phyloP scores from a whole-genome alignment of 2,888 invertebrate species.

The Pseudoips prasinana region DNA sequence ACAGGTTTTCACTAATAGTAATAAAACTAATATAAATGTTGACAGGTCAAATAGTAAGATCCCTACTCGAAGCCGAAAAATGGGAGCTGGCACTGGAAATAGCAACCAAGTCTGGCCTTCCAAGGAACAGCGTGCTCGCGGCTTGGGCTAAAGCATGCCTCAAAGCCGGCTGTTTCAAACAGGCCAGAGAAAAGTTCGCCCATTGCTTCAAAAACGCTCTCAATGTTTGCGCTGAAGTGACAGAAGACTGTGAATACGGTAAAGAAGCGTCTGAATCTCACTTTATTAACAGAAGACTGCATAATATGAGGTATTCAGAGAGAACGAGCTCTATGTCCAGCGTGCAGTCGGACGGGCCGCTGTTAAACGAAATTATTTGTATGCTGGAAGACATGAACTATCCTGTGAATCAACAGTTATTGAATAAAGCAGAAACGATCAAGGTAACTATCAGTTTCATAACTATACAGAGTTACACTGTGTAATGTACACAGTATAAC shows the following conservation, averaged over 20 bases:
- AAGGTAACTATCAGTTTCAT: no score
- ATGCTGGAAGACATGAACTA: constrained; percentile 85
- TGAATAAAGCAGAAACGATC: constrained; percentile 71
- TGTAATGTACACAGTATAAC: no score
- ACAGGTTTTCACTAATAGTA: no score
- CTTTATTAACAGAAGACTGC: constrained; percentile 52
- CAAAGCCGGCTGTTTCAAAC: constrained; percentile 88
- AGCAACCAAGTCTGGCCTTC: constrained; percentile 92
- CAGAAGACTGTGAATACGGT: constrained; percentile 67
- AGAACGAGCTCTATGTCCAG: constrained; percentile 58
- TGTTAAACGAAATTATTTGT: constrained; percentile 86
- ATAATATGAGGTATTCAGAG: constrained; percentile 51
- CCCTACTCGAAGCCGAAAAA: constrained; percentile 91
- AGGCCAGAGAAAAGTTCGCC: constrained; percentile 89
- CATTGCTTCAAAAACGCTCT: constrained; percentile 67
- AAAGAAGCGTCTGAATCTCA: constrained; percentile 63
- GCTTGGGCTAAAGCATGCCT: constrained; percentile 94
- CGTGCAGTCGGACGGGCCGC: constrained; percentile 69
- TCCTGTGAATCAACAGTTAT: constrained; percentile 72
- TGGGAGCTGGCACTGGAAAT: constrained; percentile 92
- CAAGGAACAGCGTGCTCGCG: constrained; percentile 90
- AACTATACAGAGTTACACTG: no score
- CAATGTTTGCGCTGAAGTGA: constrained; percentile 54
- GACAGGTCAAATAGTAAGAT: constrained; percentile 85
- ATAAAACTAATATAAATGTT: no score